Evolutionary conservation across 2,888 invertebrate species (phyloP), one percentile per base, ranked within the genome.

Genomic region (Hirudinaria manillensis): DNA sequence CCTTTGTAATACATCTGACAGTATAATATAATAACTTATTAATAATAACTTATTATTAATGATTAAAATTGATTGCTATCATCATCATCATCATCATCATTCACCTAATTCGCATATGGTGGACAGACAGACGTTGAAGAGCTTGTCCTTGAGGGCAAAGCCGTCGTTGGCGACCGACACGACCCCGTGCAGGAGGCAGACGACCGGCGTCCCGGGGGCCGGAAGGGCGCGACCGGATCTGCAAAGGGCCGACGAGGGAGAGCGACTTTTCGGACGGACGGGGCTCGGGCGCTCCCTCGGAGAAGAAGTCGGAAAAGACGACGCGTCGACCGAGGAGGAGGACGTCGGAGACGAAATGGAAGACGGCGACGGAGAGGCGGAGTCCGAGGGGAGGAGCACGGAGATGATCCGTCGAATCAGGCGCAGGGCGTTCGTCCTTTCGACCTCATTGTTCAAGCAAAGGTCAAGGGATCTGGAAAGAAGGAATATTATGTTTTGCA

Each of bases 341-440:
- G 36, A 29, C 10, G 68, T 1, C 36, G 36, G 34, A n/a, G 68
- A 68, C 36, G 68, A 1, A 10, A 10, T 10, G n/a, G 27, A 34
- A 13, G 36, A 68, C n/a, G 68, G 16, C 34, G 68, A 68, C n/a
- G 68, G 13, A 4, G 67, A 1, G 16, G 91, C 90, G 13, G 89
- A 88, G 81, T 93, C 92, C 78, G 95, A 90, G 75, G 88, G 86
- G 0, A 92, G 90, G 53, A 89, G 88, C 82, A 89, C 87, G 81
- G 87, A 88, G 71, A 92, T 85, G 80, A 92, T 88, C 83, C 88
- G 88, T 72, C 93, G 87, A 75, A 93, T 91, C 77, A 97, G 89
- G 81, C 94, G 91, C 81, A 96, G 87, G 0, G 93, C 94, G 86
- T 96, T 96, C 74, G 93, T 90, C 66, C 95, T 89, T 84, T 97